Conservation (phyloP, 92 coral and sea anemone species). For the Siderastrea radians region DNA sequence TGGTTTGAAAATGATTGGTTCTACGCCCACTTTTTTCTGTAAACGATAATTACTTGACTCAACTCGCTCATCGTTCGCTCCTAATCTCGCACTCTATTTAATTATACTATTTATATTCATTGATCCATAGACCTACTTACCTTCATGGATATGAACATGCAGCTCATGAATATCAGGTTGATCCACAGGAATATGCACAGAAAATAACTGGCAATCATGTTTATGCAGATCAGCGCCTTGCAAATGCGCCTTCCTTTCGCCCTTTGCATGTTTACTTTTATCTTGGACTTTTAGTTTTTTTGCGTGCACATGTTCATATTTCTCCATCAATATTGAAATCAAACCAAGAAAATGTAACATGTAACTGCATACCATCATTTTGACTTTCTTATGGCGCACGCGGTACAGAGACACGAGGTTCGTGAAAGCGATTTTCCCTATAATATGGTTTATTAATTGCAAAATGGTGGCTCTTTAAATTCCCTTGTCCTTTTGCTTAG, state of each 20-base stretch:
- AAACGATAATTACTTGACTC: no score
- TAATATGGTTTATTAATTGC: background rate
- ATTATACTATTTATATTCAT: no score
- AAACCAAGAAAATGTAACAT: background rate
- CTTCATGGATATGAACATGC: conserved; percentile 30
- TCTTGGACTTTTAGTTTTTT: background rate
- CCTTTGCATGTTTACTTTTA: background rate
- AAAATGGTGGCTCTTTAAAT: background rate
- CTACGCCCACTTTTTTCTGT: no score
- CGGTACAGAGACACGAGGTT: background rate
- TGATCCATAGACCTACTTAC: background rate
- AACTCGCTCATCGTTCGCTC: no score
- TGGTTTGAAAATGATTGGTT: no score
- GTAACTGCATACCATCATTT: background rate
- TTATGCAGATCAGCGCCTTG: background rate
- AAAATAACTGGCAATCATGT: background rate
- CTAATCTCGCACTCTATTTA: no score
- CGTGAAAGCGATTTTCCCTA: background rate
- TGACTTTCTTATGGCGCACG: background rate
- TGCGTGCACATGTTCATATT: background rate
- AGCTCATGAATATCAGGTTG: conserved; percentile 10
- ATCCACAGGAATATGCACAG: background rate
- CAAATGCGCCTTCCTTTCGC: conserved; percentile 1
- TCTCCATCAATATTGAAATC: background rate
- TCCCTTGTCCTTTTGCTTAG: background rate